phyloP scores from a whole-genome alignment of 2,113 vertebrate genomes.

The Ailuropoda melanoleuca region DNA sequence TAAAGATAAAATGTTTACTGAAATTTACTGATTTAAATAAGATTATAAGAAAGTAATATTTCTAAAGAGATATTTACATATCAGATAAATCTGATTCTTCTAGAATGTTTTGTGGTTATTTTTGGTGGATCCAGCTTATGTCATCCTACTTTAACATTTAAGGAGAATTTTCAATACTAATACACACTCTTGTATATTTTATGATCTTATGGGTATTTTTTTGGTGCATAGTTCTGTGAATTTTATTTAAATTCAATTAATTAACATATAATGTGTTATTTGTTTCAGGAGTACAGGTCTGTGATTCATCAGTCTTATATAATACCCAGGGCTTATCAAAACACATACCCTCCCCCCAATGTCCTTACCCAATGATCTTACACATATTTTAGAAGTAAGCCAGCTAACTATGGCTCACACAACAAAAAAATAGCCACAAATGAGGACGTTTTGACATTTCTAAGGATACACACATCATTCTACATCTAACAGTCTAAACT shows the following conservation, averaged over 20 bases:
- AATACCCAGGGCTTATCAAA: background rate
- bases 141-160: background rate
- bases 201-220: background rate
- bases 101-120: background rate
- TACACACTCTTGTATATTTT: background rate
- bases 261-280: too few relatives aligned
- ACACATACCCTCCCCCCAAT: background rate
- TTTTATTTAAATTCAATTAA: too few relatives aligned
- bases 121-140: background rate
- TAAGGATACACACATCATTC: background rate
- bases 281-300: too few relatives aligned
- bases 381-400: background rate
- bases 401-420: background rate
- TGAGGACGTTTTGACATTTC: background rate
- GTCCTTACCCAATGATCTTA: background rate
- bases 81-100: background rate
- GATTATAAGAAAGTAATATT: background rate
- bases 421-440: background rate
- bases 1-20: background rate
- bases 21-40: background rate
- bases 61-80: background rate
- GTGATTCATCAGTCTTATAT: too few relatives aligned
- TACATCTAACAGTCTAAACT: background rate
- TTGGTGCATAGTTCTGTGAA: too few relatives aligned
- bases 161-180: background rate